A percentile compares a stretch with the other conserved stretches of the same genome.
Conservation (phyloP, 2,113 vertebrate genomes). For the Malurus elegans region DNA sequence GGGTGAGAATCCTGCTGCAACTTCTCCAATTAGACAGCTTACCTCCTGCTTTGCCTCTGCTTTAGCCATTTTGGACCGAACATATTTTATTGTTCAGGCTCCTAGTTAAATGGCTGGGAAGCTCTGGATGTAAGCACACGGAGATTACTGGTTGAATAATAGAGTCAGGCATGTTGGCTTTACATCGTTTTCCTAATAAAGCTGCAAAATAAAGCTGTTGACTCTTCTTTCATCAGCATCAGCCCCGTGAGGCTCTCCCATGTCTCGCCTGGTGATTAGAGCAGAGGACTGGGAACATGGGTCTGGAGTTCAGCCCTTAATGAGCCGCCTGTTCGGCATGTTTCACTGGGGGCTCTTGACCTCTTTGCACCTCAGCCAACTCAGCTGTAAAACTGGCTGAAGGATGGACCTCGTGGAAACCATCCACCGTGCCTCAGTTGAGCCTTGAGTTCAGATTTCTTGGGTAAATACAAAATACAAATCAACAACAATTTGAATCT, state of each 20-base stretch:
- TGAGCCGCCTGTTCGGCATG: slow-evolving; percentile 32
- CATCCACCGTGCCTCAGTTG: not conserved
- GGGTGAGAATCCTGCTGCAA: slow-evolving; percentile 11
- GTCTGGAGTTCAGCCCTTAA: slow-evolving; percentile 59
- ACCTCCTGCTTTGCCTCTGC: slow-evolving; percentile 41
- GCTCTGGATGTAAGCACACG: not conserved
- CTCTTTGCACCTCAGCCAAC: slow-evolving; percentile 58
- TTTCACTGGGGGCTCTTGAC: slow-evolving; percentile 62
- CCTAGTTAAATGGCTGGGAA: slow-evolving; percentile 14
- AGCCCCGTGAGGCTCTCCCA: slow-evolving; percentile 17
- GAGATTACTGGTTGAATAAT: slow-evolving; percentile 17
- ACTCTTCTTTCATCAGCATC: slow-evolving; percentile 23
- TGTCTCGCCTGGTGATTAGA: slow-evolving; percentile 47
- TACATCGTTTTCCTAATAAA: slow-evolving; percentile 27
- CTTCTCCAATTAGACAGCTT: slow-evolving; percentile 53
- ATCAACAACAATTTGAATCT: slow-evolving; percentile 23
- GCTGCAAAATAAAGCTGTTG: slow-evolving; percentile 31
- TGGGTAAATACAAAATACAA: slow-evolving; percentile 55
- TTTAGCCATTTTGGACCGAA: not conserved
- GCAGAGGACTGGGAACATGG: not conserved
- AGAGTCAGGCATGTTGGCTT: not conserved
- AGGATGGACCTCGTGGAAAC: not conserved
- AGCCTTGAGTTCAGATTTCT: not conserved
- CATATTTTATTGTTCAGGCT: slow-evolving; percentile 37
- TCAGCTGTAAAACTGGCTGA: slow-evolving; percentile 70